phyloP scores from a whole-genome alignment of 2,888 invertebrate genomes.

The Arge pagana region DNA sequence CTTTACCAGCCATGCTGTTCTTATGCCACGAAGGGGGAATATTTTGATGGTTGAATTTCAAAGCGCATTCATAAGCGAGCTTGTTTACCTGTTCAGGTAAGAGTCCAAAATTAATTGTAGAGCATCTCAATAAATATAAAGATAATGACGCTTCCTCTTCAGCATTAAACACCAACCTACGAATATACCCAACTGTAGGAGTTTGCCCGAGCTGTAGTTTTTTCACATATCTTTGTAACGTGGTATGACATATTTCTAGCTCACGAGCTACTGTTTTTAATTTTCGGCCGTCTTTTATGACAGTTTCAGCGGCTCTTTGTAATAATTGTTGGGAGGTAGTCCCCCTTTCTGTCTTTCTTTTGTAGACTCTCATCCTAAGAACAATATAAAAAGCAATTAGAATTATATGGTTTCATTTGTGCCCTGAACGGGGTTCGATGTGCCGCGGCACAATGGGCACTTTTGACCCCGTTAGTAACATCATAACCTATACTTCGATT shows the following conservation, averaged over 20 bases:
- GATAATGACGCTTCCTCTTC: conserved; percentile 11
- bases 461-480: neutral
- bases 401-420: too few relatives aligned
- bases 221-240: neutral
- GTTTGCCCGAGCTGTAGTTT: neutral
- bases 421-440: too few relatives aligned
- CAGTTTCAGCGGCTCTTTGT: conserved; percentile 9
- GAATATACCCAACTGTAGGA: conserved; percentile 4
- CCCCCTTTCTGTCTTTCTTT: conserved; percentile 24
- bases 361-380: conserved; percentile 19
- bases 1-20: conserved; percentile 20
- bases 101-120: conserved; percentile 26
- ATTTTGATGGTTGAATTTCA: conserved; percentile 10
- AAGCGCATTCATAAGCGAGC: conserved; percentile 24
- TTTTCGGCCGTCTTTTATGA: conserved; percentile 16
- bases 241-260: conserved; percentile 10
- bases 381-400: neutral
- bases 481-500: neutral
- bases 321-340: conserved; percentile 11
- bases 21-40: conserved; percentile 15
- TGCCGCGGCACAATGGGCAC: too few relatives aligned
- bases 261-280: conserved; percentile 15
- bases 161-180: conserved; percentile 9
- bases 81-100: conserved; percentile 28
- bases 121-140: conserved; percentile 11